Evolutionary conservation across 2,113 vertebrate species (phyloP).

Genomic region (Pelmatolapia mariae): DNA sequence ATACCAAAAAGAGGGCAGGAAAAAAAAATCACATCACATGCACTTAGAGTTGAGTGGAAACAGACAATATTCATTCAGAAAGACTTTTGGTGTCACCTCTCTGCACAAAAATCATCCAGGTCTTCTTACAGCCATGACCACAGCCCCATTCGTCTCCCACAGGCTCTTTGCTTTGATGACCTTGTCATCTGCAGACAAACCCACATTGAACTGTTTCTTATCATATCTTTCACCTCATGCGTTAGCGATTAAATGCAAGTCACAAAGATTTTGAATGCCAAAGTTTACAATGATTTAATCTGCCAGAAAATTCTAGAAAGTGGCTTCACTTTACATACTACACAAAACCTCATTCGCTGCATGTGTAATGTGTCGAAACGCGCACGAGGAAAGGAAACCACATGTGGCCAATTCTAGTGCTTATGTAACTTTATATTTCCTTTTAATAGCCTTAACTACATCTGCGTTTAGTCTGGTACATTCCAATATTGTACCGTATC

Average conservation of each 20-base stretch:
- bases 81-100: slow-evolving; percentile 74
- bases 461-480: not conserved
- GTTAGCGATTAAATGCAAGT: not conserved
- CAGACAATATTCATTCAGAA: not conserved
- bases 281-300: not conserved
- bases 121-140: slow-evolving; percentile 91
- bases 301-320: slow-evolving; percentile 1
- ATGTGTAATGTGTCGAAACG: not conserved
- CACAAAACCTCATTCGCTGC: slow-evolving; percentile 5
- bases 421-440: not conserved
- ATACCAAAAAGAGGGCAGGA: no score
- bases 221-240: not conserved
- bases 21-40: not conserved
- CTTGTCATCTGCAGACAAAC: slow-evolving; percentile 64
- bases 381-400: not conserved
- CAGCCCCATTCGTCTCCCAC: slow-evolving; percentile 85
- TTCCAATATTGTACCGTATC: not conserved
- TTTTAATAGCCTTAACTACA: not conserved
- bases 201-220: not conserved
- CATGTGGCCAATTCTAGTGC: not conserved
- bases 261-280: not conserved
- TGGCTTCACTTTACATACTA: not conserved
- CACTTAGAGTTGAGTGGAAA: not conserved
- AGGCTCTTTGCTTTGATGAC: slow-evolving; percentile 84
- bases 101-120: slow-evolving; percentile 98